phyloP scores from a whole-genome alignment of 2,888 invertebrate genomes.

The Philaethria dido region DNA sequence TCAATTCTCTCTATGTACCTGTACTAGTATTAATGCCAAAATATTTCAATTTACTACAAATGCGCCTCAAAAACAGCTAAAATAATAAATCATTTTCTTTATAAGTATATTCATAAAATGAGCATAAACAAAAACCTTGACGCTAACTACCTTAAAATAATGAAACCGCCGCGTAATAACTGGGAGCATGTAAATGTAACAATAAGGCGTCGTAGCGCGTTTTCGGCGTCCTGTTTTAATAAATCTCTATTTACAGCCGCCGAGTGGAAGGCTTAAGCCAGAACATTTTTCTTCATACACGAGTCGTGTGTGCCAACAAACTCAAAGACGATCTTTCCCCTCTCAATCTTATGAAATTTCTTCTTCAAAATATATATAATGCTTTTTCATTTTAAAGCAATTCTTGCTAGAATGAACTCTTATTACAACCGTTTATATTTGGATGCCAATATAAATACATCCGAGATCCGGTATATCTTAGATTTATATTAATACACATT shows the following conservation, averaged over 20 bases:
- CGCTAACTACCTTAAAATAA: conserved; percentile 8
- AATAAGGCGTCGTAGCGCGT: conserved; percentile 64
- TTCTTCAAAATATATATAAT: conserved; percentile 46
- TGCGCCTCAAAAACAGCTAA: too few relatives aligned
- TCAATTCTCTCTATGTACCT: too few relatives aligned
- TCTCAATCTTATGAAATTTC: conserved; percentile 66
- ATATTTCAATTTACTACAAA: too few relatives aligned
- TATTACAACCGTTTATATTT: not conserved
- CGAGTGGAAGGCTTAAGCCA: conserved; percentile 79
- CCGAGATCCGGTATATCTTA: not conserved
- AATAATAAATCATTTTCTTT: not conserved
- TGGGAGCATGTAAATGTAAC: conserved; percentile 32
- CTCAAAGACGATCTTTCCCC: conserved; percentile 58
- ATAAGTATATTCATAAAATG: conserved; percentile 3
- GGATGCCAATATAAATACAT: not conserved
- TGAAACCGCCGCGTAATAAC: conserved; percentile 20
- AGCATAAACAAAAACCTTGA: conserved; percentile 4
- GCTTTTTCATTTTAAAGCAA: conserved; percentile 1
- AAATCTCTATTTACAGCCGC: conserved; percentile 81
- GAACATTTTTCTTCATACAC: conserved; percentile 82
- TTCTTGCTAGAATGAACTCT: not conserved
- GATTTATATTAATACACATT: too few relatives aligned
- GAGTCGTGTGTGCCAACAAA: conserved; percentile 74
- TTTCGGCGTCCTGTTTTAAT: conserved; percentile 77
- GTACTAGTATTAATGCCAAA: too few relatives aligned